Percentiles rank a stretch among this genome's conserved stretches.
Evolutionary conservation across 2,797 vertebrate species (phyloP).

Genomic region (Setipinna tenuifilis): DNA sequence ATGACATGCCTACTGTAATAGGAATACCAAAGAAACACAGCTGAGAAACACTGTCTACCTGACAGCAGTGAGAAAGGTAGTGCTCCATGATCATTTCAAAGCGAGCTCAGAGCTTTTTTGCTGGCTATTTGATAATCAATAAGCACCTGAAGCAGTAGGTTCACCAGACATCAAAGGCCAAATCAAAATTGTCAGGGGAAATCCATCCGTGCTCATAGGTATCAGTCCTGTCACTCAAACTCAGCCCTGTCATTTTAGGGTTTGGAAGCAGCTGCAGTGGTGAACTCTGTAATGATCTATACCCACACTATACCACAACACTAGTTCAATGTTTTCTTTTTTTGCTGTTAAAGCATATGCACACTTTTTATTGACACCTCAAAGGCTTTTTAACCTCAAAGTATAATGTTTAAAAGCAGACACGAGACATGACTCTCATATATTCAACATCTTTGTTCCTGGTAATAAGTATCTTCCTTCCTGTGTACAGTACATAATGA

Average conservation of each 20-base stretch:
- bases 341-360: neutral
- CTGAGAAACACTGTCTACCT: neutral
- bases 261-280: neutral
- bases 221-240: constrained; percentile 17
- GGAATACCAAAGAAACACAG: neutral
- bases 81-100: neutral
- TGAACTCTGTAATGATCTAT: neutral
- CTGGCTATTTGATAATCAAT: constrained; percentile 8
- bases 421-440: neutral
- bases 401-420: neutral
- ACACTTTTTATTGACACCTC: neutral
- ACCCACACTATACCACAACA: neutral
- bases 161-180: constrained; percentile 18
- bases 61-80: neutral
- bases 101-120: neutral
- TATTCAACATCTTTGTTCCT: neutral
- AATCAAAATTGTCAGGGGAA: constrained; percentile 19
- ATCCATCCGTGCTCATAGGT: neutral
- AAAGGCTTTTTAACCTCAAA: neutral
- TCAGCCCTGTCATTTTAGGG: neutral
- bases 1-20: neutral
- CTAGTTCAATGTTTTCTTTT: neutral
- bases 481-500: neutral
- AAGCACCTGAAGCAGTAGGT: constrained; percentile 10
- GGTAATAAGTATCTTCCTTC: neutral